Percentiles rank a stretch among this genome's conserved stretches.
phyloP scores from a whole-genome alignment of 2,888 invertebrate genomes.

The Melitaea athalia region DNA sequence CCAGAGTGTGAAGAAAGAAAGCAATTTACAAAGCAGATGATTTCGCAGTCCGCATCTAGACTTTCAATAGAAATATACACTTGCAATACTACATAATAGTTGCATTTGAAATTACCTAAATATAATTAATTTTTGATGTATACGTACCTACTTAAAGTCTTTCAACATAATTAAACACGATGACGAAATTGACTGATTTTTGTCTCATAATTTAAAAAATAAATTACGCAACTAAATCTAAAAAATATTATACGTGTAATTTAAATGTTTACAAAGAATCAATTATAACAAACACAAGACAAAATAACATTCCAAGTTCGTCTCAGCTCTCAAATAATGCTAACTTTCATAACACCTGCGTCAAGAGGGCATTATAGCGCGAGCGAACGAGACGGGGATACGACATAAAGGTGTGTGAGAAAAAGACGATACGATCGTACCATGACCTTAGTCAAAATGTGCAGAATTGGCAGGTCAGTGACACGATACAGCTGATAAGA shows the following conservation, averaged over 20 bases:
- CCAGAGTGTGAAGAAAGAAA: too few relatives aligned
- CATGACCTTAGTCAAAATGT: conserved; percentile 70
- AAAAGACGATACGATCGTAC: conserved; percentile 47
- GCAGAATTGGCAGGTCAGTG: conserved; percentile 65
- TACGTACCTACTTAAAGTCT: too few relatives aligned
- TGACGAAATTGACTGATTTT: background rate
- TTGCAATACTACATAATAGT: too few relatives aligned
- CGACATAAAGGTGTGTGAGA: conserved; percentile 28
- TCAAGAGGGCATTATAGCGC: conserved; percentile 44
- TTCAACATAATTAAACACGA: background rate
- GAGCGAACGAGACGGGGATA: conserved; percentile 28
- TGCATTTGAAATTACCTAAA: too few relatives aligned
- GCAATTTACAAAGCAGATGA: too few relatives aligned
- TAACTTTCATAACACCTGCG: conserved; percentile 44
- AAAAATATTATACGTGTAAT: background rate
- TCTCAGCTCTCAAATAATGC: conserved; percentile 28
- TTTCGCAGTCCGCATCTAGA: too few relatives aligned
- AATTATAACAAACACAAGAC: conserved; percentile 2
- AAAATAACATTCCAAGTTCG: conserved; percentile 22
- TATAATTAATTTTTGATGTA: too few relatives aligned
- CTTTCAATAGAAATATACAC: too few relatives aligned
- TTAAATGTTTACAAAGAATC: background rate
- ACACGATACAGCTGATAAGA: conserved; percentile 56
- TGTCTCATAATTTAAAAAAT: background rate
- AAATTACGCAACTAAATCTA: background rate